Evolutionary conservation across 2,113 vertebrate genomes (phyloP).

Genomic region (Aviceda subcristata): DNA sequence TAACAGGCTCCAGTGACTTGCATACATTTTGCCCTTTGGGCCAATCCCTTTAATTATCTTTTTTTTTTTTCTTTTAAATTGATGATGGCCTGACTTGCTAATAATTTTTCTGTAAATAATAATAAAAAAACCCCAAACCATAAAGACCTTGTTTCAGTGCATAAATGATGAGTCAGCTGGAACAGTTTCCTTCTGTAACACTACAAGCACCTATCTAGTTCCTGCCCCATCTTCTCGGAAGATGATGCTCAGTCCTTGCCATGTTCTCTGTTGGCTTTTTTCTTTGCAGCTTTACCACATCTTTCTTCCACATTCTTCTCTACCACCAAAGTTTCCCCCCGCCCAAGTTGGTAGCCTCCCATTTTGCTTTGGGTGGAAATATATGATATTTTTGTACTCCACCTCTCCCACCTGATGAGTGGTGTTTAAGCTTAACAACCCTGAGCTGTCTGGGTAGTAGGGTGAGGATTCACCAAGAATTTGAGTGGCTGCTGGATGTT

Average conservation of each 20-base stretch:
- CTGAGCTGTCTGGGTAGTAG: not conserved
- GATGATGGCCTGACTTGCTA: not conserved
- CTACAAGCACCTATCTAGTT: not conserved
- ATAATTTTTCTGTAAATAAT: not conserved
- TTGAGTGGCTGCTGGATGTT: not conserved
- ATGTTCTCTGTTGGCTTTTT: no score
- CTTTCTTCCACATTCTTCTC: not conserved
- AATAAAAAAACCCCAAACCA: not conserved
- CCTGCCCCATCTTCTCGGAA: not conserved
- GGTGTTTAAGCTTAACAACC: not conserved
- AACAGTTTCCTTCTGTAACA: not conserved
- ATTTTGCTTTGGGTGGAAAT: not conserved
- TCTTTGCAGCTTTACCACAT: not conserved
- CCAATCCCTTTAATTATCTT: not conserved
- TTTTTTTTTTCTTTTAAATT: not conserved
- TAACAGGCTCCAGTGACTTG: not conserved
- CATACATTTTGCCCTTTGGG: not conserved
- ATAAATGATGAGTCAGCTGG: not conserved
- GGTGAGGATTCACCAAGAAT: not conserved
- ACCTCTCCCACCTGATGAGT: no score
- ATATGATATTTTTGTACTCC: not conserved
- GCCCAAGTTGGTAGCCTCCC: not conserved
- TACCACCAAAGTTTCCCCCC: not conserved
- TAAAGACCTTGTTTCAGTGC: not conserved
- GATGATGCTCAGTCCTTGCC: accelerated